phyloP scores from a whole-genome alignment of 2,797 vertebrate genomes.

The Myotis findleyi region DNA sequence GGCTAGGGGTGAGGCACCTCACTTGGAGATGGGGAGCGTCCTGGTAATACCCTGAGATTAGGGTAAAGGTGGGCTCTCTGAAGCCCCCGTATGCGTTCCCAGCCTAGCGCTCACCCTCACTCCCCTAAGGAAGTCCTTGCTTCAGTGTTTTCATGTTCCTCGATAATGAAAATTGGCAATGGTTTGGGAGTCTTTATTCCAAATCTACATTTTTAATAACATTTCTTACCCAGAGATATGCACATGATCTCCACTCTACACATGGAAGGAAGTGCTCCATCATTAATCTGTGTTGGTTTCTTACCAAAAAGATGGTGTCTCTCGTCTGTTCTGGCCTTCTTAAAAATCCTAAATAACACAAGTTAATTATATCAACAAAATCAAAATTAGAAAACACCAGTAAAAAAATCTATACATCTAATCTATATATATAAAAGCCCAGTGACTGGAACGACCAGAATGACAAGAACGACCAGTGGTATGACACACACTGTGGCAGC shows the following conservation, averaged over 20 bases:
- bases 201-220: constrained; percentile 38
- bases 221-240: constrained; percentile 39
- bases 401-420: background rate
- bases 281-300: background rate
- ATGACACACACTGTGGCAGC: too few species aligned
- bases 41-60: too few species aligned
- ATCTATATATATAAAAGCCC: too few species aligned
- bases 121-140: background rate
- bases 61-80: background rate
- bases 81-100: background rate
- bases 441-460: too few species aligned
- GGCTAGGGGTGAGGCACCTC: background rate
- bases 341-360: background rate
- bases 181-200: background rate
- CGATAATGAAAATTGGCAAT: background rate
- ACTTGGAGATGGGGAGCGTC: background rate
- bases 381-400: background rate
- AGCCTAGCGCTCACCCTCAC: background rate
- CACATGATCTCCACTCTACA: background rate
- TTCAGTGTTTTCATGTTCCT: constrained; percentile 25
- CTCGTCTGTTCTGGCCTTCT: constrained; percentile 39
- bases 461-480: too few species aligned
- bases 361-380: constrained; percentile 43
- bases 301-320: background rate
- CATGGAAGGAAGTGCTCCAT: background rate